Evolutionary conservation across 2,888 invertebrate species (phyloP).

Genomic region (Bedellia somnulentella): DNA sequence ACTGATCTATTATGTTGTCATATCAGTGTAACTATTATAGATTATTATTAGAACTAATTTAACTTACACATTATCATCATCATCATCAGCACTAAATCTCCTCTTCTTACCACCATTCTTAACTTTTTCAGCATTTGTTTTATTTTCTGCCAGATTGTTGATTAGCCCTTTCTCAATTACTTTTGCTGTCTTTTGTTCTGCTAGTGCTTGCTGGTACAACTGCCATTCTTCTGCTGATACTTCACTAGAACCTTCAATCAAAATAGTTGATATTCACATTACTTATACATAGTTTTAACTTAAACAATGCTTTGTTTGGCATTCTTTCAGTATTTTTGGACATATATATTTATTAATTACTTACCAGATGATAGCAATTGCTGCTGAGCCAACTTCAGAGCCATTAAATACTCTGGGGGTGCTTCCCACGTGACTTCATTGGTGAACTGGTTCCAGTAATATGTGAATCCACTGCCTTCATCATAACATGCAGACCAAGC

Average conservation of each 20-base stretch:
- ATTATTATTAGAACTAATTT: neutral
- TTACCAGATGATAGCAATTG: conserved; percentile 31
- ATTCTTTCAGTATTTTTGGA: neutral
- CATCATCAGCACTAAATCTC: conserved; percentile 30
- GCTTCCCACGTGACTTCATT: conserved; percentile 66
- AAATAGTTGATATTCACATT: too few species aligned
- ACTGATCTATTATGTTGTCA: too few species aligned
- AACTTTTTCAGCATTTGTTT: conserved; percentile 15
- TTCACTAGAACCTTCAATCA: conserved; percentile 42
- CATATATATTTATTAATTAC: neutral
- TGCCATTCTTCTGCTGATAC: conserved; percentile 52
- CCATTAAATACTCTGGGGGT: conserved; percentile 51
- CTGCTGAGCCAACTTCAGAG: conserved; percentile 43
- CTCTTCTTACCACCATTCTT: conserved; percentile 13
- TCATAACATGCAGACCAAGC: conserved; percentile 66
- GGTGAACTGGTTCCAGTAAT: conserved; percentile 64
- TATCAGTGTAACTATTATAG: too few species aligned
- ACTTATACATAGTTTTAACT: too few species aligned
- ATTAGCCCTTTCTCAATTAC: conserved; percentile 18
- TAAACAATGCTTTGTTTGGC: neutral
- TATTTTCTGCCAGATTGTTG: conserved; percentile 16
- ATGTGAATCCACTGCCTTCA: conserved; percentile 59
- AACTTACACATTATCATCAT: conserved; percentile 26
- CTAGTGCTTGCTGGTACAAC: conserved; percentile 41
- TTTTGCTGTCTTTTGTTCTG: conserved; percentile 31